A percentile compares a stretch with the other conserved stretches of the same genome.
These are phyloP conservation scores for Nomada ferruginata DNA, from an alignment of 2,888 invertebrate species.

Conservation along the genomic window DNA sequence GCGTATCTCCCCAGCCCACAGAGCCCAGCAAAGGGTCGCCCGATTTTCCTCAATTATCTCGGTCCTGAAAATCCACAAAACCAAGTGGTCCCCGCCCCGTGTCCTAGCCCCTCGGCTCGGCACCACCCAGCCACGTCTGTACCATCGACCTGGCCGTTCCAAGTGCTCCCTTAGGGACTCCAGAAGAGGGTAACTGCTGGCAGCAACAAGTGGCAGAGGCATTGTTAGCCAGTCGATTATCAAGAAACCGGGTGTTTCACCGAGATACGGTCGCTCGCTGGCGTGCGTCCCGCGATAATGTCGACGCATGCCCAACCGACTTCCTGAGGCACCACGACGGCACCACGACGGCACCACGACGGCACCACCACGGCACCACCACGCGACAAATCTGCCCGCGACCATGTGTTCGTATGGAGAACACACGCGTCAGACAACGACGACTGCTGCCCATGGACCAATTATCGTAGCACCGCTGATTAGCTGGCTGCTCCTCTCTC, in stretches of 20 bases:
- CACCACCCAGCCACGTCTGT: too few species aligned
- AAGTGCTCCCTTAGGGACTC: not conserved
- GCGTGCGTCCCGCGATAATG: slow-evolving; percentile 77
- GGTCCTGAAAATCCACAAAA: too few species aligned
- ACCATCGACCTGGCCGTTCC: too few species aligned
- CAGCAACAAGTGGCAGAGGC: slow-evolving; percentile 63
- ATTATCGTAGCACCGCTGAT: slow-evolving; percentile 65
- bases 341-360: not conserved
- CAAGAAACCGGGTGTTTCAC: slow-evolving; percentile 66
- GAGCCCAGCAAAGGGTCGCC: too few species aligned
- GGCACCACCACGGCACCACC: slow-evolving; percentile 4
- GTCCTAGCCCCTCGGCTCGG: too few species aligned
- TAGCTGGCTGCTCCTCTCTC: slow-evolving; percentile 47
- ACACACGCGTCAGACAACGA: not conserved
- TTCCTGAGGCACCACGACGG: slow-evolving; percentile 67
- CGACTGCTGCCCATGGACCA: slow-evolving; percentile 45
- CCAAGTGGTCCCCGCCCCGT: too few species aligned
- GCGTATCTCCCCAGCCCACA: too few species aligned
- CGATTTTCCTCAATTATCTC: too few species aligned
- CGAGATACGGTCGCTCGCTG: slow-evolving; percentile 59
- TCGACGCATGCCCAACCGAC: slow-evolving; percentile 68
- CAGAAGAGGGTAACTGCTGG: not conserved
- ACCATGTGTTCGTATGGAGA: not conserved
- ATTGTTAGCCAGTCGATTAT: slow-evolving; percentile 70
- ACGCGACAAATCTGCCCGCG: slow-evolving; percentile 37